Evolutionary conservation across 2,113 vertebrate genomes (phyloP).

Genomic region (Manacus vitellinus): DNA sequence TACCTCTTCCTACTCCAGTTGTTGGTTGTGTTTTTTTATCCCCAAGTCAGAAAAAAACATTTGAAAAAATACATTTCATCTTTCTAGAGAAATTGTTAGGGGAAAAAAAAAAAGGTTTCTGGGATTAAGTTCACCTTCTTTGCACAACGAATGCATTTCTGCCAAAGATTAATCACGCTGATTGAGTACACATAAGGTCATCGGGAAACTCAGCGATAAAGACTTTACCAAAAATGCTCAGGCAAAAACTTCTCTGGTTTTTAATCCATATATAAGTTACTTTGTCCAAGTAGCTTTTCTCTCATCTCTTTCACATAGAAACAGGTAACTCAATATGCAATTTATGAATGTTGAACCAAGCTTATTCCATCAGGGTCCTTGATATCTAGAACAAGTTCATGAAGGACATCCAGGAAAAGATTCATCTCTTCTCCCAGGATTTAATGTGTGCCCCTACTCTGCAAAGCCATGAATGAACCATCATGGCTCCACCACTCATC

Average conservation of each 20-base stretch:
- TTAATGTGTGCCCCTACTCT: background rate
- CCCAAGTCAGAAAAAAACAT: background rate
- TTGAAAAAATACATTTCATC: background rate
- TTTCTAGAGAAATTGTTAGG: background rate
- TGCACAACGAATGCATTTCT: background rate
- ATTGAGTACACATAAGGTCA: conserved; percentile 14
- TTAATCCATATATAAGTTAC: background rate
- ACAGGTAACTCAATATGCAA: background rate
- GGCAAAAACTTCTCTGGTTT: background rate
- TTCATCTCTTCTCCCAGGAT: background rate
- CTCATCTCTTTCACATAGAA: background rate
- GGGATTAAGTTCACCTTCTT: conserved; percentile 14
- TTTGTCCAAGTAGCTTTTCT: background rate
- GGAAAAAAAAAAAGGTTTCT: background rate
- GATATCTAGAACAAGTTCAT: background rate
- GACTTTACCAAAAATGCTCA: background rate
- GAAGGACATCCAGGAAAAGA: background rate
- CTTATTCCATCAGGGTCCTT: background rate
- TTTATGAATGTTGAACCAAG: background rate
- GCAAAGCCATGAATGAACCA: background rate
- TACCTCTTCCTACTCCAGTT: background rate
- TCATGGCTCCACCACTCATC: background rate
- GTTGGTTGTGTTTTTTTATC: background rate
- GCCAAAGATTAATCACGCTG: background rate
- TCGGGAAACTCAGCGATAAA: background rate